Percentiles rank a stretch among this genome's conserved stretches.
phyloP scores from a whole-genome alignment of 1,140 invertebrate species.

The Pemphigus obesinymphae region DNA sequence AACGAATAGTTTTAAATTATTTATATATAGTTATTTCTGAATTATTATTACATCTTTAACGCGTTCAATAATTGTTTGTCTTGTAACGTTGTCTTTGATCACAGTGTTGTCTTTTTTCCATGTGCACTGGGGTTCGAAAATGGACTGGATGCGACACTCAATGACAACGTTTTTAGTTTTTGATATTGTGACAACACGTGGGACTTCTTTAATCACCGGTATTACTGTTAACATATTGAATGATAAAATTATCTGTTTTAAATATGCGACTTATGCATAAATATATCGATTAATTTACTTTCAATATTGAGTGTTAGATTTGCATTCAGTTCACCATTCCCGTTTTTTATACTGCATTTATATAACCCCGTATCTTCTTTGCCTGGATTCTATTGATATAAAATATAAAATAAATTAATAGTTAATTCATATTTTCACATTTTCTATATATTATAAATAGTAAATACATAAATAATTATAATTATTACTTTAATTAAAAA shows the following conservation, averaged over 20 bases:
- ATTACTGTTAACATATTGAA: constrained; percentile 62
- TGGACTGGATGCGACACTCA: constrained; percentile 82
- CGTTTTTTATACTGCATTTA: constrained; percentile 96
- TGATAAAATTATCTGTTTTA: neutral
- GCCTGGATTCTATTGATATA: constrained; percentile 67
- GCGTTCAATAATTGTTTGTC: constrained; percentile 70
- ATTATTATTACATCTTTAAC: constrained; percentile 63
- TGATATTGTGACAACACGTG: constrained; percentile 81
- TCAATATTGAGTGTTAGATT: constrained; percentile 96
- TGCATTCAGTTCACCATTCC: constrained; percentile 90
- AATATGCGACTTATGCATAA: neutral
- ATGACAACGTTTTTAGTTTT: constrained; percentile 86
- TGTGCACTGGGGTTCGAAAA: constrained; percentile 79
- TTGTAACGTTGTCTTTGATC: constrained; percentile 69
- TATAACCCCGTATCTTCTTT: constrained; percentile 94
- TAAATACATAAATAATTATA: neutral
- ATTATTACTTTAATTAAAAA: too few species aligned
- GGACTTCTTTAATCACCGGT: constrained; percentile 87
- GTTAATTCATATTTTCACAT: neutral
- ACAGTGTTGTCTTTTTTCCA: constrained; percentile 82
- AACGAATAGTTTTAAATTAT: too few species aligned
- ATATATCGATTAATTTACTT: constrained; percentile 67
- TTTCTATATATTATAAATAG: neutral
- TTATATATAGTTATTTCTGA: too few species aligned
- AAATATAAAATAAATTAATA: neutral